Conservation (phyloP, 2,113 vertebrate genomes). For the Vombatus ursinus region DNA sequence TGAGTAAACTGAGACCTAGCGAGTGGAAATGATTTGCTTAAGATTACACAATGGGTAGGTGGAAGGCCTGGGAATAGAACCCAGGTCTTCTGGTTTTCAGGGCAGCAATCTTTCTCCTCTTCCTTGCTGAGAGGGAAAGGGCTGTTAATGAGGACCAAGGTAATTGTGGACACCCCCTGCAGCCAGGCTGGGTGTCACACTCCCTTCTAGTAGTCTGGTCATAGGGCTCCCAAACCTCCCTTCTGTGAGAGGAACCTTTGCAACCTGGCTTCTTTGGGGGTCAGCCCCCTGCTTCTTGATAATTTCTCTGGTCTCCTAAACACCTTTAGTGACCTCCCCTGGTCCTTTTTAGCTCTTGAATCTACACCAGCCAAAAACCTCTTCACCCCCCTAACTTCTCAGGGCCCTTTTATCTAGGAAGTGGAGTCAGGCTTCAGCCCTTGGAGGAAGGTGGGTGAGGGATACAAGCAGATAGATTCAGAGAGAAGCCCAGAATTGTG, state of each 20-base stretch:
- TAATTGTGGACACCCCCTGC: not conserved
- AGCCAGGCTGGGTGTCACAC: not conserved
- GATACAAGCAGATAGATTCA: not conserved
- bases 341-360: not conserved
- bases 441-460: not conserved
- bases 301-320: not conserved
- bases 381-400: not conserved
- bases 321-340: not conserved
- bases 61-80: not conserved
- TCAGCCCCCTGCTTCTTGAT: not conserved
- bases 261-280: not conserved
- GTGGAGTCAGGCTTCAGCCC: not conserved
- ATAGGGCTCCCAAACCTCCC: not conserved
- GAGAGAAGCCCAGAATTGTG: not conserved
- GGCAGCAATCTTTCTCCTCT: not conserved
- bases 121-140: not conserved
- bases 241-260: not conserved
- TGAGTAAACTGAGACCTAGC: not conserved
- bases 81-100: not conserved
- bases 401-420: not conserved
- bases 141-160: not conserved
- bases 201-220: not conserved
- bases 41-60: not conserved
- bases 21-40: not conserved
- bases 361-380: not conserved